These are phyloP conservation scores for Bostrychus sinensis DNA, from an alignment of 2,113 vertebrate species.

Conservation along the genomic window DNA sequence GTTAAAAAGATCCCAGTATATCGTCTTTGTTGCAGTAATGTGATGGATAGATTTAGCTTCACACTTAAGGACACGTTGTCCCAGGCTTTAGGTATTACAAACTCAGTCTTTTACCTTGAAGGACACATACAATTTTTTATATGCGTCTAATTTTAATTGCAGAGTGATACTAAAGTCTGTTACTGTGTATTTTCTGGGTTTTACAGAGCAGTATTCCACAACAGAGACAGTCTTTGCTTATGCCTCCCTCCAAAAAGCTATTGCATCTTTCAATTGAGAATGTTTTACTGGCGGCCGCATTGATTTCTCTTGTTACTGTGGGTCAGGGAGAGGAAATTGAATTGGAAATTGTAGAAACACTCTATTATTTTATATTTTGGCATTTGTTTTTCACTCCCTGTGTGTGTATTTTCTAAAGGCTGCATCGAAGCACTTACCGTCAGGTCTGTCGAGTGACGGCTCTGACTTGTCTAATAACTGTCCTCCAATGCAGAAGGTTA, in stretches of 20 bases:
- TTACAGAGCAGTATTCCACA: constrained; percentile 41
- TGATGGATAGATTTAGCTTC: no score
- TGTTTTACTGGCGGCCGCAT: constrained; percentile 66
- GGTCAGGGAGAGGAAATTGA: constrained; percentile 79
- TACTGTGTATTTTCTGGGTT: constrained; percentile 45
- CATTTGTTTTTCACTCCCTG: constrained; percentile 44
- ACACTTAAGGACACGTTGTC: no score
- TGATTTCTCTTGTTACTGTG: constrained; percentile 77
- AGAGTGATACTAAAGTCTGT: constrained; percentile 3
- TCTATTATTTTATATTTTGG: constrained; percentile 74
- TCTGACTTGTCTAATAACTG: constrained; percentile 66
- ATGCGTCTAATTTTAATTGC: background rate
- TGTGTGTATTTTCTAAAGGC: constrained; percentile 56
- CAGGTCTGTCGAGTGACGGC: constrained; percentile 66
- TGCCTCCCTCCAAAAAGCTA: constrained; percentile 30
- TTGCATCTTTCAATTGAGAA: constrained; percentile 49
- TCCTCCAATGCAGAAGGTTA: constrained; percentile 74
- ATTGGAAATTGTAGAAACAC: constrained; percentile 77
- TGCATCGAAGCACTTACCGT: constrained; percentile 58
- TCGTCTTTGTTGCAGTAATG: no score
- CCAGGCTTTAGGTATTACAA: no score
- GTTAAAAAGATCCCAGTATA: no score
- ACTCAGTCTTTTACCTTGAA: background rate
- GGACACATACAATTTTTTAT: background rate
- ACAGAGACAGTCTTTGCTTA: constrained; percentile 47